These are phyloP conservation scores for Idaea dimidiata DNA, from an alignment of 2,888 invertebrate species.

Conservation along the genomic window DNA sequence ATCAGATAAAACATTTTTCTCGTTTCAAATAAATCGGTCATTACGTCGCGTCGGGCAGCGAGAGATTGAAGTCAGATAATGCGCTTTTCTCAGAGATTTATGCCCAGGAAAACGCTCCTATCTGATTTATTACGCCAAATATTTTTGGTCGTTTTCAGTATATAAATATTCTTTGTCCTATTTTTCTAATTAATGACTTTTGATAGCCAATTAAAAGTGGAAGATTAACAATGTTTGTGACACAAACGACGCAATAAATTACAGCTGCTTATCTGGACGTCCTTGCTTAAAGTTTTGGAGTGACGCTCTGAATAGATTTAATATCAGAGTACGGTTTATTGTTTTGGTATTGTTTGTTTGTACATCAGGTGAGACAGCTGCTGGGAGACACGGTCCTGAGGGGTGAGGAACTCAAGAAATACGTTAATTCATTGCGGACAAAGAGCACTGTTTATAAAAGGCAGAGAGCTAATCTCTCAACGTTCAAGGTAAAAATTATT, in stretches of 20 bases:
- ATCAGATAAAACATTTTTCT: constrained; percentile 57
- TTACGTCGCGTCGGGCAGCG: constrained; percentile 51
- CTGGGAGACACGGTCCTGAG: constrained; percentile 86
- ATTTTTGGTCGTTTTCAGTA: constrained; percentile 23
- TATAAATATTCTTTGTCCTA: constrained; percentile 11
- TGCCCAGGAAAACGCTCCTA: constrained; percentile 39
- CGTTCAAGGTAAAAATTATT: constrained; percentile 75
- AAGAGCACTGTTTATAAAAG: constrained; percentile 91
- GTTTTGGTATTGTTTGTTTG: constrained; percentile 16
- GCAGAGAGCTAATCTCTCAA: constrained; percentile 87
- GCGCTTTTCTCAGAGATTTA: constrained; percentile 43
- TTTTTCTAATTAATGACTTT: constrained; percentile 22
- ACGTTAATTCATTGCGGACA: constrained; percentile 89
- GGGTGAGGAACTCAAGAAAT: constrained; percentile 92
- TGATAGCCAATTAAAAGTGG: constrained; percentile 9
- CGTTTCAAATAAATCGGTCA: constrained; percentile 60
- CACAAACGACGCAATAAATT: constrained; percentile 1
- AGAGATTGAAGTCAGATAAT: constrained; percentile 49
- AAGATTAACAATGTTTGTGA: background rate
- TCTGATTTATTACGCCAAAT: constrained; percentile 35
- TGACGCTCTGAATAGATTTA: background rate
- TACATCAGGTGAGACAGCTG: constrained; percentile 65
- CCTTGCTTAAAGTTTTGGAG: background rate
- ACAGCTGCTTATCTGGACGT: background rate
- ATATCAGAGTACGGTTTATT: background rate